Evolutionary conservation across 2,113 vertebrate genomes (phyloP), one percentile per base, ranked within the genome.

Genomic region (Phylloscopus trochilus): DNA sequence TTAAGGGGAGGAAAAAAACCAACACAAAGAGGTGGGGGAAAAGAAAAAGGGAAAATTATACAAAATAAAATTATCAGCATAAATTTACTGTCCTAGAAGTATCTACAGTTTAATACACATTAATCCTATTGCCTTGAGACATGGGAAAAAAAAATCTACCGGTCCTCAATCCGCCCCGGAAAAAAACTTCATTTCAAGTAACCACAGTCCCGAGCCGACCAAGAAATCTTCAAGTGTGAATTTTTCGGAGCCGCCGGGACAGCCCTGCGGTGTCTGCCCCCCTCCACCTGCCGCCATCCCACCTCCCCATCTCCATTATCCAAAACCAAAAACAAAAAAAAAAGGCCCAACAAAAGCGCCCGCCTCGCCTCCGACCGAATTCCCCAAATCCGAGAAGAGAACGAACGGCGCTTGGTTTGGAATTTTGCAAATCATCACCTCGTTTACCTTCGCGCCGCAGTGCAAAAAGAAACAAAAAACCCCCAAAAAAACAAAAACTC

Each of bases 51-150:
- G 96, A 93, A 98, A 98, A 98, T 98, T 98, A 98, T 98, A 98
- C 98, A 98, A 98, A 98, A 98, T 98, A 98, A 98, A 98, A 98
- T 98, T 98, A 98, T 98, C 97, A 96, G 98, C 98, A 98, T 98
- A 97, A 98, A 98, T 98, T 98, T 98, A 98, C 98, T 98, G 98
- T 98, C 97, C 98, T 98, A 98, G 97, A 97, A 97, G 97, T 98
- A 98, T 98, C 98, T 98, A 98, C 98, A 98, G 98, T 98, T 98
- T 98, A 98, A 98, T 98, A 98, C 96, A 98, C 97, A 98, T 98
- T 98, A 97, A 98, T 98, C 98, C 98, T 98, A 98, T 98, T 98
- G 98, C 98, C 98, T 98, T 98, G 97, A 98, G 97, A 98, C 97
- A 97, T 97, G 98, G 97, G 97, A 35, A 81, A 67, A 97, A 97